Evolutionary conservation across 2,797 vertebrate species (phyloP), one percentile per base, ranked within the genome.

Genomic region (Harpagifer antarcticus): DNA sequence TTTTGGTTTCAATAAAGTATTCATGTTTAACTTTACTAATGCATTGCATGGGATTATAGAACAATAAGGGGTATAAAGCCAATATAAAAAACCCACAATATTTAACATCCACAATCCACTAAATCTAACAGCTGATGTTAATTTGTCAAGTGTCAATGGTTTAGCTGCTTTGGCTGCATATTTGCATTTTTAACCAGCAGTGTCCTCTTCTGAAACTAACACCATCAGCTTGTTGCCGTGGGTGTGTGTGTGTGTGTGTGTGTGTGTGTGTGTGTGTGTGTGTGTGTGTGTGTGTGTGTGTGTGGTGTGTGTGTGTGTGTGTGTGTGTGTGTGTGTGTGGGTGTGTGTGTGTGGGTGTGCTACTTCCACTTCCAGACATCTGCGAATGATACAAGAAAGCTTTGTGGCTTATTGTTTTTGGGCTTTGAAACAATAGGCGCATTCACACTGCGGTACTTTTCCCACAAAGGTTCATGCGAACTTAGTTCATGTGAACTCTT

Each of bases 281-380:
- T 1, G 6, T 37, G 33, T 8, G 6, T 3, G 23, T 3, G 23
- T 3, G 3, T 23, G 23, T 1, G 6, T 37, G 33, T 7, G 5
- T n/a, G n/a, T n/a, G n/a, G 3, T 31, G 31, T 2, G 7, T 1
- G 33, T 37, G 33, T 1, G 6, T 37, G 7, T 1, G 33, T 37
- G 33, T 1, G 6, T 37, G 7, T 1, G 33, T 37, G 33, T 1
- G 6, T 37, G 7, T 1, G 33, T 37, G 33, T 1, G 6, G 37
- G 7, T 1, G 33, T 37, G 33, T 1, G 6, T 37, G 33, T 8
- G 6, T 3, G 23, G 3, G 23, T 3, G 3, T 23, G 23, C n/a
- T 15, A 7, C 37, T 71, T 63, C 50, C 17, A 42, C 60, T 77
- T 19, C 47, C n/a, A 57, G 13, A 56, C 52, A 2, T 43, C 43